Evolutionary conservation across 2,888 invertebrate species (phyloP), one percentile per base, ranked within the genome.

Genomic region (Phragmatobia fuliginosa): DNA sequence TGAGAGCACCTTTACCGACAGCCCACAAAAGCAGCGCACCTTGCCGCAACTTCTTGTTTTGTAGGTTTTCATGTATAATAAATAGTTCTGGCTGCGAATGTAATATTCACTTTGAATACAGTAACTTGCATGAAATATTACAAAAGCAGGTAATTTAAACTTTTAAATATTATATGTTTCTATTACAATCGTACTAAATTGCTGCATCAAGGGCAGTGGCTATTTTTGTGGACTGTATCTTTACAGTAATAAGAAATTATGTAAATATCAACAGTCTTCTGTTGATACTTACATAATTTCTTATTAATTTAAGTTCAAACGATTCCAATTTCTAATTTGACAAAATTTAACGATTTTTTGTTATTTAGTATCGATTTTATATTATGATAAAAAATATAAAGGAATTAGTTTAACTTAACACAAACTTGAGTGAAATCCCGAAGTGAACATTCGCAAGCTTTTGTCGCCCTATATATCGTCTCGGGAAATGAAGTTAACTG

Each of bases 401-500:
- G 10, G 8, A 38, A n/a, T 45, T 31, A 21, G 31, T 36, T 10
- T 11, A 52, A 65, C 25, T 56, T 65, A 18, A 65, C 5, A 31
- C 18, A 28, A 65, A 36, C 33, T 33, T 38, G 32, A 45, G 63
- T 71, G 73, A 86, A 77, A 80, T 80, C 83, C 79, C 79, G 72
- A 87, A 91, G 85, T 85, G 88, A 90, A 83, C 90, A 88, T 85
- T 85, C 71, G 61, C 65, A 76, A 73, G 61, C 70, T 83, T 79
- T 76, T 75, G 87, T 83, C 86, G 77, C 76, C 83, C 81, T 80
- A 73, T 78, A 84, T 81, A 86, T 80, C 77, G 82, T 86, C 81
- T 79, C 87, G 83, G 71, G 72, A 83, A 88, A 90, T 85, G 86
- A 92, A 92, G 91, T 92, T 91, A 90, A 87, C 90, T 85, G 85